Conservation (phyloP, 2,113 vertebrate species). For the Oplegnathus fasciatus region DNA sequence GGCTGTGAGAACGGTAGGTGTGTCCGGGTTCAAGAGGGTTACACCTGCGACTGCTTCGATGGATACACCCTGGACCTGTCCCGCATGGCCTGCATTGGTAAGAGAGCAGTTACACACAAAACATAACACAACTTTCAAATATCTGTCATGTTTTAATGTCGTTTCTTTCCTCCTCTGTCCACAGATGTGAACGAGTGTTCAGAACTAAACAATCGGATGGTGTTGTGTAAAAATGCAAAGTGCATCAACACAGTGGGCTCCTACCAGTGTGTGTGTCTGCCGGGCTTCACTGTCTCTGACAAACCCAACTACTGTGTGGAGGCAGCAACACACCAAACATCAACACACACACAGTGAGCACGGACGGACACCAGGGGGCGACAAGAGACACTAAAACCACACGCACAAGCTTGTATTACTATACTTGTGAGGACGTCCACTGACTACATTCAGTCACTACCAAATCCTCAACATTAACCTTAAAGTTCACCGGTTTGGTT, state of each 20-base stretch:
- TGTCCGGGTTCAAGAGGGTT: constrained; percentile 97
- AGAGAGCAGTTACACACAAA: constrained; percentile 54
- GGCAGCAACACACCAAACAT: constrained; percentile 39
- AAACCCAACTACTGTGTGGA: constrained; percentile 94
- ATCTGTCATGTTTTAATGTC: background rate
- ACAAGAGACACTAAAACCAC: constrained; percentile 69
- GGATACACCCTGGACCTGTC: constrained; percentile 95
- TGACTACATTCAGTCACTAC: constrained; percentile 1
- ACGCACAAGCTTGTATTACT: constrained; percentile 61
- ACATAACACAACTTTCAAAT: background rate
- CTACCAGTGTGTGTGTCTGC: constrained; percentile 94
- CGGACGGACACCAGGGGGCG: constrained; percentile 52
- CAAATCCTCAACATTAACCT: background rate
- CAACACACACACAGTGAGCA: constrained; percentile 84
- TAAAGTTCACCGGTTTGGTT: constrained; percentile 4
- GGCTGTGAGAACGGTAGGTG: constrained; percentile 98
- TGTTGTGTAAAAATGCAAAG: constrained; percentile 95
- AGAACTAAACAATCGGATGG: constrained; percentile 96
- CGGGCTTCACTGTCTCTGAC: constrained; percentile 89
- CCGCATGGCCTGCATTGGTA: constrained; percentile 96
- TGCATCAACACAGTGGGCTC: constrained; percentile 97
- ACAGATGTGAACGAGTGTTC: constrained; percentile 96
- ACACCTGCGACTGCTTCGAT: constrained; percentile 98
- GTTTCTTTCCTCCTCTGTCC: background rate
- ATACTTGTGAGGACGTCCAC: constrained; percentile 63